Evolutionary conservation across 1,140 invertebrate genomes (phyloP), one percentile per base, ranked within the genome.

Genomic region (Camponotus floridanus): DNA sequence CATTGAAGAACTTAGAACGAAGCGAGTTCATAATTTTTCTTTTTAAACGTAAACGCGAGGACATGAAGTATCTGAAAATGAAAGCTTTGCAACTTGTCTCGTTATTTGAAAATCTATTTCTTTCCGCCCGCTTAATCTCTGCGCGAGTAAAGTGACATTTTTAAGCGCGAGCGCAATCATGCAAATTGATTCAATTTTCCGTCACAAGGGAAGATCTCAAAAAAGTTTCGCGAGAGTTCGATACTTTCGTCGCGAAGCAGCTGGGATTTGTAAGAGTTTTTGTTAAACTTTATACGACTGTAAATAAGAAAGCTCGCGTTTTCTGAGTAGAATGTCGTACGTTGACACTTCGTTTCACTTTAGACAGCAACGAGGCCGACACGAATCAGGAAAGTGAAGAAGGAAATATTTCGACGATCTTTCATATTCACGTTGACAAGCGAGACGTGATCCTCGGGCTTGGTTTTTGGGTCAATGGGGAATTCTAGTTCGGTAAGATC

Each of bases 301-400:
- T 78, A 78, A 65, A 78, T 65, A 67, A 67, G 31, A 45, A 78
- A 65, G 36, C 36, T 76, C 18, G 33, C 15, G n/a, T 26, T 31
- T n/a, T 6, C 2, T 31, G 7, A 67, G 36, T 79, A 67, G 45
- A 39, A 36, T 13, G 8, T 15, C 36, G 6, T n/a, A 15, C 13
- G n/a, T 68, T 31, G 42, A 36, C 62, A 55, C 39, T 80, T 39
- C 2, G 11, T 70, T 79, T 79, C 13, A 26, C 26, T 62, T 62
- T 18, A 26, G 18, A 0, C 8, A 18, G 15, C 31, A 76, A 76
- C 1, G 13, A 18, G 33, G 31, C 48, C 33, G 48, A 42, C 2
- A 39, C 36, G 4, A 71, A 73, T 81, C 67, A 36, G 5, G 26
- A 61, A 51, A 62, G 18, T 33, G 65, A 31, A 51, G 48, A 5